These are phyloP conservation scores for Lasioglossum lativentre DNA, from an alignment of 2,888 invertebrate species.

Conservation along the genomic window DNA sequence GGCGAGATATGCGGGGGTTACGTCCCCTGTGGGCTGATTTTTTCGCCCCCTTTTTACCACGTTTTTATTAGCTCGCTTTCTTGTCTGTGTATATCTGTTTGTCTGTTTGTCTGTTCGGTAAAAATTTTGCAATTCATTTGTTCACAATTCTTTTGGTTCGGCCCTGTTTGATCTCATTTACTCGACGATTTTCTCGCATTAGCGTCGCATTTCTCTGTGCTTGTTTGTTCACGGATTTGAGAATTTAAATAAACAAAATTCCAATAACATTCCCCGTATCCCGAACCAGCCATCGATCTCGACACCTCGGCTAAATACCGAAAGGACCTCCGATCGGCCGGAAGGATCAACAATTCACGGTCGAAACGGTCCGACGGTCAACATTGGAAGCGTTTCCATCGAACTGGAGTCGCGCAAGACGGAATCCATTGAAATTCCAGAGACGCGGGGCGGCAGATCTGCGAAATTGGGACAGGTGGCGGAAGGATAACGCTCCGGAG, in stretches of 20 bases:
- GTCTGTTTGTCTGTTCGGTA: too few relatives aligned
- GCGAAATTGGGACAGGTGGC: constrained; percentile 10
- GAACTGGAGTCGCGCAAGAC: not conserved
- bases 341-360: not conserved
- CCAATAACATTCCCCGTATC: not conserved
- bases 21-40: not conserved
- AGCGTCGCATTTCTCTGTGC: not conserved
- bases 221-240: too few relatives aligned
- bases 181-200: not conserved
- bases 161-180: not conserved
- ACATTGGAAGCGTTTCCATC: not conserved
- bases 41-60: not conserved
- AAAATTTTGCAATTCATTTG: too few relatives aligned
- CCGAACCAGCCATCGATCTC: not conserved
- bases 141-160: not conserved
- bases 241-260: not conserved
- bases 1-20: not conserved
- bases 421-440: constrained; percentile 4
- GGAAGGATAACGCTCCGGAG: not conserved
- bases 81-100: too few relatives aligned
- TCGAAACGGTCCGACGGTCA: not conserved
- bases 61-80: too few relatives aligned
- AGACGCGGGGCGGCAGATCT: not conserved
- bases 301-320: not conserved
- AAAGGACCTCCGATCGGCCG: not conserved